phyloP scores from a whole-genome alignment of 2,113 vertebrate species.

The Heterochromis multidens region DNA sequence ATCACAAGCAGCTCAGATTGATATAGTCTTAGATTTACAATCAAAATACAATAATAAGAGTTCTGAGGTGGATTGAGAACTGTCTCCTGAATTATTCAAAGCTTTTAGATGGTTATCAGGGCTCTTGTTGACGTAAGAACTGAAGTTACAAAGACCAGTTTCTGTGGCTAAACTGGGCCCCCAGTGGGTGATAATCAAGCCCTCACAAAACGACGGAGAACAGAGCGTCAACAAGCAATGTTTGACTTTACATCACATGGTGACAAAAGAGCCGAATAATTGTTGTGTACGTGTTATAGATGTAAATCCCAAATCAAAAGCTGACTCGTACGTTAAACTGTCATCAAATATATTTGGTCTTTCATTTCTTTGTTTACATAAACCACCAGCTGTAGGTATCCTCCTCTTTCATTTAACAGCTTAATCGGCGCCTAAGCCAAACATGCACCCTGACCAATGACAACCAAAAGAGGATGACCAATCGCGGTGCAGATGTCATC shows the following conservation, averaged over 20 bases:
- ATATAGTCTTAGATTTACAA: slow-evolving; percentile 6
- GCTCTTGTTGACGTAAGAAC: slow-evolving; percentile 42
- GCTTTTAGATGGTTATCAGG: slow-evolving; percentile 26
- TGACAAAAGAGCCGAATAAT: slow-evolving; percentile 45
- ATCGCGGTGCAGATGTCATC: neutral
- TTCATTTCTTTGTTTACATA: slow-evolving; percentile 52
- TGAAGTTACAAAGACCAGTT: slow-evolving; percentile 30
- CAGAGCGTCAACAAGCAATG: slow-evolving; percentile 44
- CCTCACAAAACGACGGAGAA: slow-evolving; percentile 33
- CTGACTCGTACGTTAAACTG: slow-evolving; percentile 17
- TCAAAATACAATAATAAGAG: slow-evolving; percentile 1
- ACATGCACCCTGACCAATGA: neutral
- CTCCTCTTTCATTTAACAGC: slow-evolving; percentile 10
- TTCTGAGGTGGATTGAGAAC: slow-evolving; percentile 7
- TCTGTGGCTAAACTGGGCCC: slow-evolving; percentile 41
- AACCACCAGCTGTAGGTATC: slow-evolving; percentile 21
- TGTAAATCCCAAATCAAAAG: slow-evolving; percentile 44
- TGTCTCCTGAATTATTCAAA: slow-evolving; percentile 41
- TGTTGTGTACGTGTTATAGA: slow-evolving; percentile 34
- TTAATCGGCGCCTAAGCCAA: neutral
- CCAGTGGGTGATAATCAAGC: slow-evolving; percentile 38
- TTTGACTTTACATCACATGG: slow-evolving; percentile 54
- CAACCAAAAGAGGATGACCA: slow-evolving; percentile 4
- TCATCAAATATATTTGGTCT: slow-evolving; percentile 32
- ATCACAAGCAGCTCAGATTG: neutral